phyloP scores from a whole-genome alignment of 2,888 invertebrate species.

The Drosophila quinaria region DNA sequence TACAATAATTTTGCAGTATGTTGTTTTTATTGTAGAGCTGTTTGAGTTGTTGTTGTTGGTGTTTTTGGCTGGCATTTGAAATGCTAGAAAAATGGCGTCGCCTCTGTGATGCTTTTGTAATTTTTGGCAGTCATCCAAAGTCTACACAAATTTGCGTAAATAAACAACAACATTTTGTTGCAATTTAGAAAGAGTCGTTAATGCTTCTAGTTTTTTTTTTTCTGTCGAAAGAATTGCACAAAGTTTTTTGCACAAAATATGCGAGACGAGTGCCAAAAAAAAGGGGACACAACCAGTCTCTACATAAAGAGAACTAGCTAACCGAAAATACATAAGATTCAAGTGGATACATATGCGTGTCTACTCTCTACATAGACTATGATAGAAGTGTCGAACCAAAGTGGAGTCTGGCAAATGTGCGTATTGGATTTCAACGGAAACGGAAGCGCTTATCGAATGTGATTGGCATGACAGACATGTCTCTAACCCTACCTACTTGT shows the following conservation, averaged over 20 bases:
- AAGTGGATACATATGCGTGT: background rate
- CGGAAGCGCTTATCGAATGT: slow-evolving; percentile 47
- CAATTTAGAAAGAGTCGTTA: slow-evolving; percentile 69
- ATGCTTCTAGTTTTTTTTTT: slow-evolving; percentile 47
- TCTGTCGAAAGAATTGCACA: slow-evolving; percentile 9
- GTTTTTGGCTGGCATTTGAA: slow-evolving; percentile 44
- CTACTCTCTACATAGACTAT: background rate
- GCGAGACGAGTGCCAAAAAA: slow-evolving; percentile 49
- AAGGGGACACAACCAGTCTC: slow-evolving; percentile 47
- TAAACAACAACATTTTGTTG: slow-evolving; percentile 78
- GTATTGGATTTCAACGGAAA: slow-evolving; percentile 61
- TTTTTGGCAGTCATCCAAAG: slow-evolving; percentile 72
- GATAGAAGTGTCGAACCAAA: background rate
- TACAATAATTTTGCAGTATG: slow-evolving; percentile 11
- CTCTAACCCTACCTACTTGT: slow-evolving; percentile 10
- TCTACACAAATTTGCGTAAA: slow-evolving; percentile 80
- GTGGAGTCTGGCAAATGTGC: slow-evolving; percentile 22
- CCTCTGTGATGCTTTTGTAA: slow-evolving; percentile 58
- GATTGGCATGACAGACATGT: slow-evolving; percentile 43
- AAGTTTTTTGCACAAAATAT: slow-evolving; percentile 29
- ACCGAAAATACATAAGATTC: slow-evolving; percentile 1
- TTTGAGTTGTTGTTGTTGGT: slow-evolving; percentile 31
- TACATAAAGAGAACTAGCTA: background rate
- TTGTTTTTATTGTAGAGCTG: slow-evolving; percentile 7
- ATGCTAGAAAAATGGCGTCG: slow-evolving; percentile 53